Conservation (phyloP, 2,113 vertebrate genomes). For the Genyomyrus donnyi region DNA sequence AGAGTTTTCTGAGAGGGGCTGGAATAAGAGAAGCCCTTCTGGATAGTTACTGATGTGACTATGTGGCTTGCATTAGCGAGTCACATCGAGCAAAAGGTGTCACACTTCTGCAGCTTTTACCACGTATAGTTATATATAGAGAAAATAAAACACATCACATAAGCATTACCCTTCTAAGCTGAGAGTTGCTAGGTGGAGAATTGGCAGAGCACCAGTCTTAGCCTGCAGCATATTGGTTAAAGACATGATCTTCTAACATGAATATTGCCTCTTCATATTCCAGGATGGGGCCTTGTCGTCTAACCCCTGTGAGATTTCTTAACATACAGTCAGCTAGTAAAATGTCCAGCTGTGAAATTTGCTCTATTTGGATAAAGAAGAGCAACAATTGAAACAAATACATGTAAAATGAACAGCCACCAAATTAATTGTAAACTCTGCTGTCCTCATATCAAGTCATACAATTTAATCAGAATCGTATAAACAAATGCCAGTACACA, state of each 20-base stretch:
- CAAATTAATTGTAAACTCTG: not conserved
- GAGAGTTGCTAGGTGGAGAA: not conserved
- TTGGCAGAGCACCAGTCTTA: too few relatives aligned
- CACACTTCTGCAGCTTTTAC: not conserved
- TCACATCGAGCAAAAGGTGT: not conserved
- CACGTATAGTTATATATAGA: not conserved
- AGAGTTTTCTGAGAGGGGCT: not conserved
- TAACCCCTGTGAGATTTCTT: not conserved
- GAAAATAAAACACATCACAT: not conserved
- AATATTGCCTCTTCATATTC: not conserved
- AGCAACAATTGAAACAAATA: not conserved
- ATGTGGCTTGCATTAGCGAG: not conserved
- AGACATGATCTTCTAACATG: not conserved
- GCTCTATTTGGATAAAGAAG: not conserved
- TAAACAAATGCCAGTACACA: not conserved
- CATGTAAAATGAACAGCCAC: not conserved
- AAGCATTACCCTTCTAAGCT: not conserved
- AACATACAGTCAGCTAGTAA: not conserved
- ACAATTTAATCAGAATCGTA: not conserved
- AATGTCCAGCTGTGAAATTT: not conserved
- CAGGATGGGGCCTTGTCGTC: not conserved
- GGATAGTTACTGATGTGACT: not conserved
- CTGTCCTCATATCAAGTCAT: not conserved
- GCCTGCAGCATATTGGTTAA: not conserved
- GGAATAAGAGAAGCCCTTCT: not conserved